A percentile compares a stretch with the other conserved stretches of the same genome.
Conservation (phyloP, 92 coral and sea anemone species). For the Actinernus sp. region DNA sequence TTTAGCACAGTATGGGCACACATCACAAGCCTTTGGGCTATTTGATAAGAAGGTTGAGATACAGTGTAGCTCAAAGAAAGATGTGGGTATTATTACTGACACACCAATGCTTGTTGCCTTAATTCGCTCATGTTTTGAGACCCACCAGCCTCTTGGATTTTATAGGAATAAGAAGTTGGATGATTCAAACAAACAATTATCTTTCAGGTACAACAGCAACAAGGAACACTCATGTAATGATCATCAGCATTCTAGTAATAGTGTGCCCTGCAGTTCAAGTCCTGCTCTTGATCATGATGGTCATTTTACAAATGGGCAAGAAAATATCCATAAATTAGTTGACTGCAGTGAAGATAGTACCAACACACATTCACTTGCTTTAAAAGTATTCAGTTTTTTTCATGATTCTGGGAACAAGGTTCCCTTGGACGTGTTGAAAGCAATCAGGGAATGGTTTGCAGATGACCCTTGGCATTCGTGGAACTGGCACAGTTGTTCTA, state of each 20-base stretch:
- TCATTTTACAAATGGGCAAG: too few species aligned
- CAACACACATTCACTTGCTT: constrained; percentile 17
- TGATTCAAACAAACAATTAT: not conserved
- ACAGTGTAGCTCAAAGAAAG: constrained; percentile 43
- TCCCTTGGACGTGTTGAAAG: constrained; percentile 56
- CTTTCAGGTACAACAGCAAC: too few species aligned
- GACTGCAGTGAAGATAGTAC: not conserved
- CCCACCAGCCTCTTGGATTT: not conserved
- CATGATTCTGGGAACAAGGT: constrained; percentile 74
- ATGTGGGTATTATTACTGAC: constrained; percentile 49
- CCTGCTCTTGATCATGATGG: too few species aligned
- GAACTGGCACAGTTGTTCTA: constrained; percentile 57
- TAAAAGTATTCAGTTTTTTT: constrained; percentile 60
- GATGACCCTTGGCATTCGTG: constrained; percentile 71
- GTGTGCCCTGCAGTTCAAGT: too few species aligned
- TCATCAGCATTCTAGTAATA: not conserved
- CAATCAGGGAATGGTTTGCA: constrained; percentile 64
- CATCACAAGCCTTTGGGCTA: constrained; percentile 73
- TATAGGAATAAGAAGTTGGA: not conserved
- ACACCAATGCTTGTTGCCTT: constrained; percentile 76
- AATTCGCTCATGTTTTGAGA: constrained; percentile 46
- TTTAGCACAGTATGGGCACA: constrained; percentile 66
- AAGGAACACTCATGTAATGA: not conserved
- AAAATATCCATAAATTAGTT: too few species aligned
- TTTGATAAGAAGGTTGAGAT: constrained; percentile 73